Base-by-base conservation (phyloP, 2,113 vertebrate genomes). In the Clarias magur region DNA sequence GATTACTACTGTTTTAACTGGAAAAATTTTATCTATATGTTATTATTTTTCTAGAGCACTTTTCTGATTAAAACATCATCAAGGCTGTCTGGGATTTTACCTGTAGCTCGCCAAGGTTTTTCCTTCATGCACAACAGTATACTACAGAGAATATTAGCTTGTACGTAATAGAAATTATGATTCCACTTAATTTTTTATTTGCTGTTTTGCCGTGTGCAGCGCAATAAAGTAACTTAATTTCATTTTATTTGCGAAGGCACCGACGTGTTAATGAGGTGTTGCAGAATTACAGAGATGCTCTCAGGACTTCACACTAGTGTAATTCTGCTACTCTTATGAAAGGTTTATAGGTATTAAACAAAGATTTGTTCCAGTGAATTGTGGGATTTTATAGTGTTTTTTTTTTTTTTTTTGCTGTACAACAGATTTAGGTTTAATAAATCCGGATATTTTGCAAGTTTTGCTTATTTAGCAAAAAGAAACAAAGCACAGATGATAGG, bases 41-140 rank as follows among this genome's bases (percentile, higher is more conserved):
- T 68, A 17, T 68, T 30, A 10, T 72, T 42, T 48, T 21, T 48
- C 38, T 73, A 27, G 9, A 79, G 3, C 53, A 57, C 13, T 34
- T 80, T 79, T 27, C 16, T 79, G 54, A 79, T 30, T 79, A 57
- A 79, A 79, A 79, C 54, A 16, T 79, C 13, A 57, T 57, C n/a
- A 30, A 30, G 15, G 16, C 25, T 19, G n/a, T 30, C 76, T 80
- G n/a, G 54, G 54, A 80, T 80, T 80, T 53, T 57, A 57, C 25
- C 15, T 56, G 42, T 25, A 53, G 21, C 15, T 79, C 75, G 23
- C 25, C n/a, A 57, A 53, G 25, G 25, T 73, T 73, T 48, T 34
- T 19, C 53, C 53, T 76, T 53, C 23, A 23, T 53, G 42, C 42
- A 53, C 48, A 78, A 15, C 48, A 54, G 53, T n/a, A 13, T 56